Evolutionary conservation across 2,888 invertebrate genomes (phyloP).

Genomic region (Aphrophora alni): DNA sequence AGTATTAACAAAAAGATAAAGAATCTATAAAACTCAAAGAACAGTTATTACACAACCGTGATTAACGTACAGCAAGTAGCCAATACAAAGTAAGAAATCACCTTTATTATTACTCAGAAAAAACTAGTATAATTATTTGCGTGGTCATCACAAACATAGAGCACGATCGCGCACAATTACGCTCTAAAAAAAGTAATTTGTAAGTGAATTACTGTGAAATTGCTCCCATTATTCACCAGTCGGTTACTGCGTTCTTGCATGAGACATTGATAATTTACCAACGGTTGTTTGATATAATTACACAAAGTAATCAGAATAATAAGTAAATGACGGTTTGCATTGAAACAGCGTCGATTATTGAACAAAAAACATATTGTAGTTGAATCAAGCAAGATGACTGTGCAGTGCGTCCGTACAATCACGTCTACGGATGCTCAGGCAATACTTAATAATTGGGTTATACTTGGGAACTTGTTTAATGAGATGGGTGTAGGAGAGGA

Average conservation of each 20-base stretch:
- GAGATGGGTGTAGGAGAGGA: background rate
- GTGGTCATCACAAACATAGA: background rate
- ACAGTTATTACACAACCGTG: too few species aligned
- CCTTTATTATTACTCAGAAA: background rate
- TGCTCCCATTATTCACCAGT: background rate
- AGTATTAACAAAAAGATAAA: too few species aligned
- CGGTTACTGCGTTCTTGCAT: background rate
- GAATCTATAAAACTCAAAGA: too few species aligned
- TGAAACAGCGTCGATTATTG: background rate
- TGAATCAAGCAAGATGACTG: background rate
- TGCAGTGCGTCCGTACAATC: background rate
- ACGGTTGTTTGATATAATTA: background rate
- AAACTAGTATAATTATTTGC: background rate
- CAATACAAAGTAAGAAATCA: too few species aligned
- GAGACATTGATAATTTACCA: background rate
- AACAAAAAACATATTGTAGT: background rate
- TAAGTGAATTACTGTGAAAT: background rate
- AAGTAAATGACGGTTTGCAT: slow-evolving; percentile 9
- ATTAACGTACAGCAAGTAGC: too few species aligned
- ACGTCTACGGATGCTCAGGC: background rate
- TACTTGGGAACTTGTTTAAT: background rate
- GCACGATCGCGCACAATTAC: background rate
- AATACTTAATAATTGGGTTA: background rate
- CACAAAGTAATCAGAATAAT: slow-evolving; percentile 6
- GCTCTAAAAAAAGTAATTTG: background rate